Evolutionary conservation across 1,140 invertebrate species (phyloP).

Genomic region (Neodiprion virginianus): DNA sequence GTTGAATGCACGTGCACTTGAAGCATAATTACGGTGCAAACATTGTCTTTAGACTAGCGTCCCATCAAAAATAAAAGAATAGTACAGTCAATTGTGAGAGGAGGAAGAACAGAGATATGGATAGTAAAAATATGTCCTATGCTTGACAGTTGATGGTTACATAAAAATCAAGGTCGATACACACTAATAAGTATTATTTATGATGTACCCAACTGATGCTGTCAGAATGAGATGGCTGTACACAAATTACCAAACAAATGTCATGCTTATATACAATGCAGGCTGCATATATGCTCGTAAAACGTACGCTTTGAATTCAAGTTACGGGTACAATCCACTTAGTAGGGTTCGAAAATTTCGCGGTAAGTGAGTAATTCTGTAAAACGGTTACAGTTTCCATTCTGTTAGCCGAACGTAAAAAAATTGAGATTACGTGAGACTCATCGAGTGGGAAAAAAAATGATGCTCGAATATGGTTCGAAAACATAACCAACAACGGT

Average conservation of each 20-base stretch:
- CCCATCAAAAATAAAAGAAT: not conserved
- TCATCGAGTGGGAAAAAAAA: not conserved
- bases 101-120: not conserved
- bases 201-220: not conserved
- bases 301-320: too few species aligned
- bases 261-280: too few species aligned
- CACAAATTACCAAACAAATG: not conserved
- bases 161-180: conserved; percentile 3
- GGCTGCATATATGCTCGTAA: too few species aligned
- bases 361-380: not conserved
- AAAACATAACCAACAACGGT: not conserved
- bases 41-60: too few species aligned
- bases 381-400: too few species aligned
- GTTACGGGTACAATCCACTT: too few species aligned
- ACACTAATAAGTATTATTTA: not conserved
- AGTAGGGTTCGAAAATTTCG: not conserved
- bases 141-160: not conserved
- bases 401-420: too few species aligned
- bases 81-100: not conserved
- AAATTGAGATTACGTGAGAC: too few species aligned
- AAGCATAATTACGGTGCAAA: too few species aligned
- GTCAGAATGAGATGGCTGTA: not conserved
- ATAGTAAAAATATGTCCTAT: not conserved
- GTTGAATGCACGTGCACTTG: too few species aligned
- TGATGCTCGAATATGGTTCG: not conserved